Base-by-base conservation (phyloP, 2,888 invertebrate genomes). In the Thecocarcelia acutangulata region DNA sequence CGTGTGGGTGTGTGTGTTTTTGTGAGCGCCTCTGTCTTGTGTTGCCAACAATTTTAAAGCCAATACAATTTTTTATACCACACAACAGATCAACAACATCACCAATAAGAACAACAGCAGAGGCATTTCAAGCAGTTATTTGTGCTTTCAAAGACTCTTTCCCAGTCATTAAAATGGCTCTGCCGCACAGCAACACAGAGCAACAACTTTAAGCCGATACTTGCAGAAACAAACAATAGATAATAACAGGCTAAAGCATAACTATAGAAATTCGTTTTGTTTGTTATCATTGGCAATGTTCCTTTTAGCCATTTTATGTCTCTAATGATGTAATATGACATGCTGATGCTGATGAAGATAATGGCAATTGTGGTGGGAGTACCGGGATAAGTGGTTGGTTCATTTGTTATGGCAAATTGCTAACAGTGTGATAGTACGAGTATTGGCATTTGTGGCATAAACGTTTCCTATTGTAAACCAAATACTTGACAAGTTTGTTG, bases 401-500 rank as follows among this genome's bases (percentile, higher is more conserved):
- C 50, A 40, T 66, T 66, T 52, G 3, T 70, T 46, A 37, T 48
- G 46, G 28, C 28, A 66, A 37, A 52, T 15, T 66, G n/a, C 52
- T 52, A 21, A 21, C 21, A 19, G 17, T 24, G 11, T 54, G 15
- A 9, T 28, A 44, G 28, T n/a, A n/a, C n/a, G n/a, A n/a, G n/a
- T 54, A n/a, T 73, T 63, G 24, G 24, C 24, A 24, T 52, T 17
- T 58, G 24, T 44, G 48, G 63, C 37, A 28, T 63, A 70, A 76
- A 69, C 69, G 46, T 63, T 50, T 68, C 59, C 52, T 64, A 63
- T 72, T 76, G 54, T 61, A 70, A 80, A 64, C 66, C 54, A 80
- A 80, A 76, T 76, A 72, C 61, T 81, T 73, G 72, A 75, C 72
- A 54, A 73, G 61, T 63, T 73, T 48, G 17, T 68, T 12, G 68